Conservation (phyloP, 1,140 invertebrate genomes). For the Colletes gigas region DNA sequence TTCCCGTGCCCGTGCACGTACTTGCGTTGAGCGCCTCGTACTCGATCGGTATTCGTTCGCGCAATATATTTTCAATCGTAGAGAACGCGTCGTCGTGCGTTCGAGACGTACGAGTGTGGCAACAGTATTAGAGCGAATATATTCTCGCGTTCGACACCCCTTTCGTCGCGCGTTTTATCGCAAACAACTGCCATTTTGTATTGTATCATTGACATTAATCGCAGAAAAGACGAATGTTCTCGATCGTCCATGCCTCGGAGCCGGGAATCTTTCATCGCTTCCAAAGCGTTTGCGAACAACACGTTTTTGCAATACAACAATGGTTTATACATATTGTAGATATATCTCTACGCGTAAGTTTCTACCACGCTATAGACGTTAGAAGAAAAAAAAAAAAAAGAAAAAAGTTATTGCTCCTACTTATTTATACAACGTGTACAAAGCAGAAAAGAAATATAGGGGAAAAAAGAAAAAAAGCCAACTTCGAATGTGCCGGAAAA, state of each 20-base stretch:
- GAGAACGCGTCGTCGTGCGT: not conserved
- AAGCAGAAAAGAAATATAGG: slow-evolving; percentile 36
- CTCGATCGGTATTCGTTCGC: not conserved
- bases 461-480: slow-evolving; percentile 28
- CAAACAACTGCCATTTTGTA: slow-evolving; percentile 75
- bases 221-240: slow-evolving; percentile 10
- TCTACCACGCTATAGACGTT: slow-evolving; percentile 73
- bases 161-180: slow-evolving; percentile 69
- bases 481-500: slow-evolving; percentile 24
- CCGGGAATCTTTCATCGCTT: not conserved
- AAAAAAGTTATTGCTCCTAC: slow-evolving; percentile 58
- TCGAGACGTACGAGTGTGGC: slow-evolving; percentile 59
- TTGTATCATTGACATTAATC: slow-evolving; percentile 51
- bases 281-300: slow-evolving; percentile 22
- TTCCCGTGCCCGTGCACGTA: no score
- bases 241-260: slow-evolving; percentile 9
- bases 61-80: not conserved
- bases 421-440: slow-evolving; percentile 70
- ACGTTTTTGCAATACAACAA: slow-evolving; percentile 65
- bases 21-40: no score
- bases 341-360: slow-evolving; percentile 71
- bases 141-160: slow-evolving; percentile 66
- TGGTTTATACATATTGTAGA: slow-evolving; percentile 78
- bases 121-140: slow-evolving; percentile 78
- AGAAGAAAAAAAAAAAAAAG: slow-evolving; percentile 48